Conservation (phyloP, 2,113 vertebrate genomes). For the Siphamia tubifer region DNA sequence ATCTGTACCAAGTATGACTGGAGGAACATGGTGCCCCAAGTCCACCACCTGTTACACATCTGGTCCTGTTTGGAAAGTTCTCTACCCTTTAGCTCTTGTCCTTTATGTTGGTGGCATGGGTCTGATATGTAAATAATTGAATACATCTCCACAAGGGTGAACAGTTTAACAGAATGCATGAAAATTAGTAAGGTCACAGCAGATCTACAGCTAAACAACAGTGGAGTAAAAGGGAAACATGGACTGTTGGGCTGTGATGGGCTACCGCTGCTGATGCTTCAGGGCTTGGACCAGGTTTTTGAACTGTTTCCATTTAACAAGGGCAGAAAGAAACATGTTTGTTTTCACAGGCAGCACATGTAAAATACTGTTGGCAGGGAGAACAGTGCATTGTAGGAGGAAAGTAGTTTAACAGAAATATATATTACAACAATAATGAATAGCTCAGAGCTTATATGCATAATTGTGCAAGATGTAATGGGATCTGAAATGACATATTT, state of each 20-base stretch:
- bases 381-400: neutral
- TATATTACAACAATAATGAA: conserved; percentile 37
- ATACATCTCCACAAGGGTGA: conserved; percentile 9
- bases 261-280: conserved; percentile 27
- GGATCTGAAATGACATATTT: conserved; percentile 23
- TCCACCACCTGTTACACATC: conserved; percentile 63
- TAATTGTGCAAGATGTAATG: conserved; percentile 8
- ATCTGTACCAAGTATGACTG: conserved; percentile 40
- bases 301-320: conserved; percentile 46
- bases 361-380: conserved; percentile 41
- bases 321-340: conserved; percentile 38
- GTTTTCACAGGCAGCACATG: conserved; percentile 50
- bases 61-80: conserved; percentile 9
- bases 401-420: neutral
- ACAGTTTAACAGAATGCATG: neutral
- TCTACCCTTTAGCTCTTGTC: conserved; percentile 28
- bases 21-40: conserved; percentile 26
- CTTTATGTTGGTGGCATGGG: conserved; percentile 26
- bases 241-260: neutral
- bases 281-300: conserved; percentile 39
- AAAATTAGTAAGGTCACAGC: conserved; percentile 1
- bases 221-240: conserved; percentile 13
- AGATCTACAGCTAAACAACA: conserved; percentile 13
- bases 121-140: conserved; percentile 39
- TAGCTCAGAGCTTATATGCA: conserved; percentile 35